Base-by-base conservation (phyloP, 2,113 vertebrate species). In the Sinocyclocheilus maitianheensis region DNA sequence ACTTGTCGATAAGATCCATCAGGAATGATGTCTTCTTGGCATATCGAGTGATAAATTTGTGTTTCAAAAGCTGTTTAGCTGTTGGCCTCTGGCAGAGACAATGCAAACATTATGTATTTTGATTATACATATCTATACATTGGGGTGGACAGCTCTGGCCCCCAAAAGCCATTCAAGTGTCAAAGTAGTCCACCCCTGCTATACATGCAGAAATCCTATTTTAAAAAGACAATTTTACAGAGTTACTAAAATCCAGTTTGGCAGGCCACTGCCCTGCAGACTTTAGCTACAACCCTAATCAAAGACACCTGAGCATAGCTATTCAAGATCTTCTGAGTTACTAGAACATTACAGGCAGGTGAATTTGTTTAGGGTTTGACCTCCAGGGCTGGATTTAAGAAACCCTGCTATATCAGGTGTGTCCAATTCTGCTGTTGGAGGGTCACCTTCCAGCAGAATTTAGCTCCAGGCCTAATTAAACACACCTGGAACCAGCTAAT, bases 11-110 rank as follows among this genome's bases (percentile, higher is more conserved):
- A 90, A 99, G 96, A 91, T 99, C 98, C 0, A 96, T 95, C 93
- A 99, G 89, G 91, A 98, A 99, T 37, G 98, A 97, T 0, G 96
- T 98, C 89, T 98, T 99, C 95, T 98, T 99, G 81, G 97, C 95
- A 1, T 98, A 96, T 84, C 97, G 95, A 69, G 98, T 90, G 79
- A 99, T 98, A 83, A 98, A 97, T 91, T 96, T 99, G 89, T 99
- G 98, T 93, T 97, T 99, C 89, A 99, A 91, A 84, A 99, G 94
- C 91, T 99, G 97, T 94, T 97, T 98, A 90, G 98, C 97, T 2
- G 97, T 96, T 76, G 97, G 98, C 92, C 98, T 98, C 97, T 99
- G 90, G 79, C 20, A 77, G 58, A 20, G 34, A 76, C 63, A 87
- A 48, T 9, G 24, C 5, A 9, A 8, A 40, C 37, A 77, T 40